A percentile compares a stretch with the other conserved stretches of the same genome.
Conservation (phyloP, 2,888 invertebrate species). For the Lacanobia wlatinum region DNA sequence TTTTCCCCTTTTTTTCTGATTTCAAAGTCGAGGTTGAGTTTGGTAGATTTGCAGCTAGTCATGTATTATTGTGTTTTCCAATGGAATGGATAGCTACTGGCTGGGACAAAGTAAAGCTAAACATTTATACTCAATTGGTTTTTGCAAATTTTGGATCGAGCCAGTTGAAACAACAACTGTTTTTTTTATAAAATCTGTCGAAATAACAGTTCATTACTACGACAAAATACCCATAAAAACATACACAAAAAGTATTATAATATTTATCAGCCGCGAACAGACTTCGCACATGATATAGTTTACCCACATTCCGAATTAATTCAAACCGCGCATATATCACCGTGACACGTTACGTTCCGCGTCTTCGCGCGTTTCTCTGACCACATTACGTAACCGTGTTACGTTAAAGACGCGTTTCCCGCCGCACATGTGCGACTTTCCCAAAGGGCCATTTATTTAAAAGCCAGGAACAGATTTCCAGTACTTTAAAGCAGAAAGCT, state of each 20-base stretch:
- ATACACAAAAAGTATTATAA: not conserved
- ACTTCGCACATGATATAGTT: constrained; percentile 40
- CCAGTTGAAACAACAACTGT: not conserved
- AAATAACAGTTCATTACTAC: not conserved
- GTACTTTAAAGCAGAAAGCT: not conserved
- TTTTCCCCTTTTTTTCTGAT: not conserved
- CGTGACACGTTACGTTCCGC: constrained; percentile 2
- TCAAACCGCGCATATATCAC: constrained; percentile 44
- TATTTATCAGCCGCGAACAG: constrained; percentile 30
- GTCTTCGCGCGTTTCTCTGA: constrained; percentile 36
- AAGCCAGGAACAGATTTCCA: constrained; percentile 1
- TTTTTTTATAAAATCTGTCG: not conserved
- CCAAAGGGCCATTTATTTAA: constrained; percentile 21
- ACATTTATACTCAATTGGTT: not conserved
- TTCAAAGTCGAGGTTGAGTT: not conserved
- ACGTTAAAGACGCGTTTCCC: constrained; percentile 15
- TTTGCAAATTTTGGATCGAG: not conserved
- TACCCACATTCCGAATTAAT: constrained; percentile 58
- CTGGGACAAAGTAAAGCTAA: too few relatives aligned
- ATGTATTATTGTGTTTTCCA: not conserved
- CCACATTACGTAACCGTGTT: constrained; percentile 48
- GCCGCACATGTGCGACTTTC: constrained; percentile 15
- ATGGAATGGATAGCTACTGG: not conserved
- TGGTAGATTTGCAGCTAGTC: not conserved
- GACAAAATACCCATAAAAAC: not conserved